A percentile compares a stretch with the other conserved stretches of the same genome.
These are phyloP conservation scores for Grammomys surdaster DNA, from an alignment of 2,113 vertebrate genomes.

Conservation along the genomic window DNA sequence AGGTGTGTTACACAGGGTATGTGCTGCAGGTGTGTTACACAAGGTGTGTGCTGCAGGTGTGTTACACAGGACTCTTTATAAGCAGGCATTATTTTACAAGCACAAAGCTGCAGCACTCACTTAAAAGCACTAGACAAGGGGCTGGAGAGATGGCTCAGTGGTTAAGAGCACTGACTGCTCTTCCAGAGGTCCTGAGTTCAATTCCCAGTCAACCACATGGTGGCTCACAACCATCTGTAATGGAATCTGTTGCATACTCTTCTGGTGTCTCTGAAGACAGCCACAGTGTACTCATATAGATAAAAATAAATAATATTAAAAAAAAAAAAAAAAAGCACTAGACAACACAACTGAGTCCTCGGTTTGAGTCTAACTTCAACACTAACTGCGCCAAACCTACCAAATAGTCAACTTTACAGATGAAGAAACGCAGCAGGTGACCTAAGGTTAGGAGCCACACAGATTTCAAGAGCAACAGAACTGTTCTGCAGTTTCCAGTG, in stretches of 20 bases:
- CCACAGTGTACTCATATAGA: too few relatives aligned
- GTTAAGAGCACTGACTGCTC: too few relatives aligned
- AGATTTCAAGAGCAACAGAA: background rate
- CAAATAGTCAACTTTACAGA: conserved; percentile 36
- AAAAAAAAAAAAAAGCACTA: conserved; percentile 51
- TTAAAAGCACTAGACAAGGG: conserved; percentile 45
- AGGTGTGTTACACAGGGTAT: too few relatives aligned
- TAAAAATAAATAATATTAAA: too few relatives aligned
- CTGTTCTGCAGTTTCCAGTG: background rate
- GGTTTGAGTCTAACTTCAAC: conserved; percentile 31
- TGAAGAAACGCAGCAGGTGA: background rate
- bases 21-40: too few relatives aligned
- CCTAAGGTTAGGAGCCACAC: background rate
- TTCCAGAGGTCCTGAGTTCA: too few relatives aligned
- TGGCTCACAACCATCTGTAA: too few relatives aligned
- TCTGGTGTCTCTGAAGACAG: too few relatives aligned
- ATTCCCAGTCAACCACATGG: too few relatives aligned
- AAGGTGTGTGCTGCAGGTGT: background rate
- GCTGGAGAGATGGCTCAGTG: too few relatives aligned
- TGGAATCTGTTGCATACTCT: too few relatives aligned
- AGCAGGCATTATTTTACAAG: conserved; percentile 50
- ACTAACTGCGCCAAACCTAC: background rate
- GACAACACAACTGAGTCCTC: background rate
- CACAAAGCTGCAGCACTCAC: conserved; percentile 55
- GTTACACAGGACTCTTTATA: background rate